phyloP scores from a whole-genome alignment of 2,113 vertebrate species.

The Mesitornis unicolor region DNA sequence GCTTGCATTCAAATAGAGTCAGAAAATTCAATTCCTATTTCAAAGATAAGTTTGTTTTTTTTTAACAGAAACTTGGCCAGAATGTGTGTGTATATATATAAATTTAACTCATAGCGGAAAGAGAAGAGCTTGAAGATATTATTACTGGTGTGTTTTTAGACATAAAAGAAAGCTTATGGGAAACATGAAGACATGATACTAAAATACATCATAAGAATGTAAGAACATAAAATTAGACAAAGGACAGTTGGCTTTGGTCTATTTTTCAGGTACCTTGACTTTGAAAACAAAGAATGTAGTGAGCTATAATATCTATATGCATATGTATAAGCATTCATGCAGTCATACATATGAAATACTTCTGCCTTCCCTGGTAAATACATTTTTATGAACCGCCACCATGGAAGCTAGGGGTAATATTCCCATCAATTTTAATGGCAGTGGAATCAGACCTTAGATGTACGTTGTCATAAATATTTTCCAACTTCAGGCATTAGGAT shows the following conservation, averaged over 20 bases:
- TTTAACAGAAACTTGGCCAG: neutral
- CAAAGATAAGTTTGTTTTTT: fast-evolving
- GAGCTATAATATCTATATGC: neutral
- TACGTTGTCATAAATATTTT: slow-evolving; percentile 7
- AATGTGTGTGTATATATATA: neutral
- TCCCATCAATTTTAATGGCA: neutral
- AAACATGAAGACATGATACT: neutral
- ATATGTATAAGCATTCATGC: neutral
- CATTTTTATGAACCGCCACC: neutral
- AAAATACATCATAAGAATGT: neutral
- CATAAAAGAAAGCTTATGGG: neutral
- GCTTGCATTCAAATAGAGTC: neutral
- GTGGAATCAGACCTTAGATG: neutral
- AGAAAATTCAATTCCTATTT: neutral
- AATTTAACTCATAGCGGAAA: neutral
- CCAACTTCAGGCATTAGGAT: neutral
- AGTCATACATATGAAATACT: slow-evolving; percentile 9
- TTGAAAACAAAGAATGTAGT: neutral
- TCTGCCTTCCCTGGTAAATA: neutral
- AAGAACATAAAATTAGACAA: neutral
- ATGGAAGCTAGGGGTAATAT: neutral
- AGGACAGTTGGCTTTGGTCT: neutral
- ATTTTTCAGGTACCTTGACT: neutral
- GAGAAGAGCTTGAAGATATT: neutral
- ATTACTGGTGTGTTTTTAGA: neutral